Percentiles rank a stretch among this genome's conserved stretches.
These are phyloP conservation scores for Amyelois transitella DNA, from an alignment of 1,140 invertebrate genomes.

Conservation along the genomic window DNA sequence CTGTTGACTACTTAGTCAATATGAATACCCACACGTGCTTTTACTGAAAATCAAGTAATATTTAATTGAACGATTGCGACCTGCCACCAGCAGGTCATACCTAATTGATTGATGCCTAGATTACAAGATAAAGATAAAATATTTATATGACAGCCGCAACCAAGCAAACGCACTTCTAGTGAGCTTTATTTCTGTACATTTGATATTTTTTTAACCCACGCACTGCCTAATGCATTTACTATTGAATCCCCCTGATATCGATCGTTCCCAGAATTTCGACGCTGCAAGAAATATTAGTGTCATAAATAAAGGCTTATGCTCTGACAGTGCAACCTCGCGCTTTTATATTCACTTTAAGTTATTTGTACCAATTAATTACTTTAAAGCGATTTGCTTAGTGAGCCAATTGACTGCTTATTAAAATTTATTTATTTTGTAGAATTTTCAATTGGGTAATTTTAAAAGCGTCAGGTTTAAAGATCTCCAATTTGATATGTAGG, in stretches of 20 bases:
- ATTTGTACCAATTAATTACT: neutral
- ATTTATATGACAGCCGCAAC: no score
- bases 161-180: no score
- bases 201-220: neutral
- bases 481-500: no score
- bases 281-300: constrained; percentile 40
- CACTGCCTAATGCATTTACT: constrained; percentile 52
- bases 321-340: constrained; percentile 11
- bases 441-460: no score
- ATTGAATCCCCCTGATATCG: constrained; percentile 53
- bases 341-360: constrained; percentile 1
- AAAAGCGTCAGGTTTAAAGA: no score
- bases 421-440: neutral
- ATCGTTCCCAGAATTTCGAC: constrained; percentile 53
- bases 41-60: no score
- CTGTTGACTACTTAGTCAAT: no score
- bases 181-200: neutral
- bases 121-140: no score
- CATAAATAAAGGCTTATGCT: constrained; percentile 34
- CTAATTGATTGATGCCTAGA: no score
- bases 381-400: neutral
- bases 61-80: no score
- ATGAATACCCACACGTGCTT: no score
- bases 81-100: no score
- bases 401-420: neutral